phyloP scores from a whole-genome alignment of 2,888 invertebrate species.

The Caenorhabditis angaria region DNA sequence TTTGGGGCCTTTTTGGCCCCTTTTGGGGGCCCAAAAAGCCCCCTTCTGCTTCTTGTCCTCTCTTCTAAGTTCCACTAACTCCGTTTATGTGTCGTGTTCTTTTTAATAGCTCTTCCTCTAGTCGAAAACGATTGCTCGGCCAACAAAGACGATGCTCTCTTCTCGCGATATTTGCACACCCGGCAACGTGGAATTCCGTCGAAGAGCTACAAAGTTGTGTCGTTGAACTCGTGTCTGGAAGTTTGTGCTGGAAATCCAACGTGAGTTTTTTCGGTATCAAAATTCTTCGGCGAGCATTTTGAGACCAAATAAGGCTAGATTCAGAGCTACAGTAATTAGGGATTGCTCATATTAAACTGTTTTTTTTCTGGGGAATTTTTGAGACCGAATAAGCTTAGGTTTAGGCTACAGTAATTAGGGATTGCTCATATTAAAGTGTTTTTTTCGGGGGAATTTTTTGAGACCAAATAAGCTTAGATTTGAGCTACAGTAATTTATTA shows the following conservation, averaged over 20 bases:
- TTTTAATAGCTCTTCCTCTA: conserved; percentile 55
- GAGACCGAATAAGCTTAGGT: too few species aligned
- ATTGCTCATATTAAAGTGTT: too few species aligned
- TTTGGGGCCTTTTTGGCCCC: background rate
- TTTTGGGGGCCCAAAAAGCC: too few species aligned
- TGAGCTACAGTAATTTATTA: too few species aligned
- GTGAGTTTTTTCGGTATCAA: conserved; percentile 34
- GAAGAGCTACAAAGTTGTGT: conserved; percentile 63
- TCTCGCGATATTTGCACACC: conserved; percentile 69
- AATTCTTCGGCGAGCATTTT: background rate
- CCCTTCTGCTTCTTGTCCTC: background rate
- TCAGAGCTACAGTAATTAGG: too few species aligned
- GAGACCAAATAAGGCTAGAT: background rate
- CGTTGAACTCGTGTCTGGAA: conserved; percentile 68
- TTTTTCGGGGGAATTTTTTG: too few species aligned
- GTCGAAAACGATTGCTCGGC: conserved; percentile 62
- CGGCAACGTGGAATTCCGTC: conserved; percentile 65
- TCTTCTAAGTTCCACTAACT: conserved; percentile 9
- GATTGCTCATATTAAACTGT: too few species aligned
- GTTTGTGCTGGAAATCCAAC: conserved; percentile 63
- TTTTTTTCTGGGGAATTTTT: too few species aligned
- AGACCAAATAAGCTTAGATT: too few species aligned
- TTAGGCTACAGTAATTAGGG: too few species aligned
- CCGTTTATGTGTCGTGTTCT: conserved; percentile 14
- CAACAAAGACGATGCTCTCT: conserved; percentile 64